Conservation (phyloP, 2,797 vertebrate species). For the Rhinogobio ventralis region DNA sequence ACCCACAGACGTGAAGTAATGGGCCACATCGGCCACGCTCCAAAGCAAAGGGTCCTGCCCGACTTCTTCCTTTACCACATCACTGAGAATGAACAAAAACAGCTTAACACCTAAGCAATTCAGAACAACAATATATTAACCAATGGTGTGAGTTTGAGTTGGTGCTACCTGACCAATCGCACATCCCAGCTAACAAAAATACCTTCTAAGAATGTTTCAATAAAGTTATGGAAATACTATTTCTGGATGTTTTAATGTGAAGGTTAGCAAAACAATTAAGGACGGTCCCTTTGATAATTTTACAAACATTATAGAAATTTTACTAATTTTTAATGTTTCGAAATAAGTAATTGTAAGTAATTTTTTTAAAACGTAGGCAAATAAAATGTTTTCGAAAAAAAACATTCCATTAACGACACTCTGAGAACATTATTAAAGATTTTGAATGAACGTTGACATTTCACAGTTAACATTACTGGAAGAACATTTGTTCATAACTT, state of each 20-base stretch:
- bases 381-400: neutral
- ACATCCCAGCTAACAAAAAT: neutral
- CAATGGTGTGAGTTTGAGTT: neutral
- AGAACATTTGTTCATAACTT: neutral
- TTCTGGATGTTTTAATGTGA: neutral
- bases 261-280: neutral
- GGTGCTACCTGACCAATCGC: neutral
- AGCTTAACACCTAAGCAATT: neutral
- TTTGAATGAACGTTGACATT: too few relatives aligned
- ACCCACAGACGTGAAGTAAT: constrained; percentile 88
- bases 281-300: neutral
- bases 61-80: constrained; percentile 79
- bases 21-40: constrained; percentile 88
- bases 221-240: neutral
- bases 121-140: neutral
- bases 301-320: neutral
- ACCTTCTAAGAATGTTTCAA: neutral
- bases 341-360: neutral
- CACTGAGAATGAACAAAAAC: constrained; percentile 53
- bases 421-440: neutral
- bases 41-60: constrained; percentile 86
- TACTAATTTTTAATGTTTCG: neutral
- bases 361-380: neutral
- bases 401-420: neutral
- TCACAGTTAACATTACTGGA: too few relatives aligned